Evolutionary conservation across 1,140 invertebrate species (phyloP).

Genomic region (Hycleus cichorii): DNA sequence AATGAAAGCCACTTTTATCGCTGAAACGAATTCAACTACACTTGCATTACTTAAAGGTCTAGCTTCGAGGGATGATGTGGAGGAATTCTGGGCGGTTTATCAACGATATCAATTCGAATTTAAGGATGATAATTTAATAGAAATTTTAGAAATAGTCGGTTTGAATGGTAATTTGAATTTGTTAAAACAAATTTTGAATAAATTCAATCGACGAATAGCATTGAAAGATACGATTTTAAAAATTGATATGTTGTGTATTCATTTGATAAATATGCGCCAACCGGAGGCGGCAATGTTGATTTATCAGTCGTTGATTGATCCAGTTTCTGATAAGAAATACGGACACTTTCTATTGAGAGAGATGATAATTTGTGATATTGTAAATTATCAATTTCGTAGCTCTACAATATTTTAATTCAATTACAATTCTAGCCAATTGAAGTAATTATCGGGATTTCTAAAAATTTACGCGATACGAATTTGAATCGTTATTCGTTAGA

Average conservation of each 20-base stretch:
- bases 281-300: slow-evolving; percentile 25
- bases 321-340: slow-evolving; percentile 13
- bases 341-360: slow-evolving; percentile 23
- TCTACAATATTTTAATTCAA: neutral
- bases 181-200: neutral
- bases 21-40: slow-evolving; percentile 20
- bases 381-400: slow-evolving; percentile 11
- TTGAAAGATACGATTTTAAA: slow-evolving; percentile 14
- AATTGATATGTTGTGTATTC: slow-evolving; percentile 27
- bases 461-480: slow-evolving; percentile 19
- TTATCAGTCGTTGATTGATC: slow-evolving; percentile 21
- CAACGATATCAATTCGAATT: slow-evolving; percentile 13
- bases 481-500: slow-evolving; percentile 25
- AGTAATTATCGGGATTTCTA: slow-evolving; percentile 24
- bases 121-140: slow-evolving; percentile 17
- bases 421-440: slow-evolving; percentile 22
- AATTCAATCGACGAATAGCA: neutral
- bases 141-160: slow-evolving; percentile 21
- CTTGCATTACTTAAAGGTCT: slow-evolving; percentile 27
- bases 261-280: slow-evolving; percentile 27
- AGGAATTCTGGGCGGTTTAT: slow-evolving; percentile 22
- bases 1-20: slow-evolving; percentile 40
- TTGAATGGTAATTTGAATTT: slow-evolving; percentile 11
- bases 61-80: slow-evolving; percentile 10
- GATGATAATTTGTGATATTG: slow-evolving; percentile 26